Base-by-base conservation (phyloP, 2,113 vertebrate species). In the Spea bombifrons region DNA sequence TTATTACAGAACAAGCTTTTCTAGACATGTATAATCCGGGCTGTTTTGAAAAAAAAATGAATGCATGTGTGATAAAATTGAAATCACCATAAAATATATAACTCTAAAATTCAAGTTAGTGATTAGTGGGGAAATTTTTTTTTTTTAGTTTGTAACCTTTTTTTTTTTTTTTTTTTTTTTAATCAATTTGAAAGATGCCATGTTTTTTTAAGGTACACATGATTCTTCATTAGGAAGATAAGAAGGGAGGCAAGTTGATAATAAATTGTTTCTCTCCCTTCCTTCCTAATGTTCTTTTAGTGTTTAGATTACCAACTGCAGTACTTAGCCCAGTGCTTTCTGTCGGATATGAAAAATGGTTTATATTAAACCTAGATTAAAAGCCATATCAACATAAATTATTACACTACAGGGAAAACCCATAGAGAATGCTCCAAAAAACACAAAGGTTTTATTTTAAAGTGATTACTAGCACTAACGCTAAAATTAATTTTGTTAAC, bases 251-350 rank as follows among this genome's bases (percentile, higher is more conserved):
- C 15, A 46, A 47, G 10, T 46, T 46, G 49, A 67, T 46, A 44
- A 64, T 53, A 15, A 66, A 55, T 66, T 7, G 9, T 3, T 57
- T 76, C 49, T 67, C 64, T 55, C 30, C 43, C 52, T 57, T 76
- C 65, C 74, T 68, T 68, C 45, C 75, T 59, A 59, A 16, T 30
- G 44, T 69, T 69, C 65, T 76, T 59, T 59, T 67, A 68, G 30
- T 75, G 15, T 57, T 55, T 45, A 67, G 50, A 76, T 68, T 57
- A 12, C 52, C 5, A 47, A 17, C 9, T 49, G 15, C 17, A 67
- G 44, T n/a, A 59, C 50, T 59, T 55, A 65, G 43, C 50, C 52
- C 9, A 44, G 8, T 46, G 7, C 5, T 1, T 45, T 44, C 52
- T 46, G n/a, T 10, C 7, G 17, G 6, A 47, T 65, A 17, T 8